Evolutionary conservation across 2,888 invertebrate genomes (phyloP).

Genomic region (Disparrhopalites patrizii): DNA sequence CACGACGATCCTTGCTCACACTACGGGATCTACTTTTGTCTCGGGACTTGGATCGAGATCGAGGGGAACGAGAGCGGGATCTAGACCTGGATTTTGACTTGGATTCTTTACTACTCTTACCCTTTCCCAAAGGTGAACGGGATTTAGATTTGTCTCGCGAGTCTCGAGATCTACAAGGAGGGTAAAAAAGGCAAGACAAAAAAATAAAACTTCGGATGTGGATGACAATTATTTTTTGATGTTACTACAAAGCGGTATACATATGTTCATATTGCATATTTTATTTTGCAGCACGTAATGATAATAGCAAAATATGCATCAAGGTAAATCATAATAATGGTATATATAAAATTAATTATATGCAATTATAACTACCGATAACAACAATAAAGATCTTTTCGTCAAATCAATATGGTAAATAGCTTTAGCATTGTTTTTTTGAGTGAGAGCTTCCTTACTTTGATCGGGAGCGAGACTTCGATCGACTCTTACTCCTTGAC

Average conservation of each 20-base stretch:
- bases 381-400: not conserved
- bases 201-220: not conserved
- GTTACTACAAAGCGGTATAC: too few relatives aligned
- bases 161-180: constrained; percentile 62
- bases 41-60: constrained; percentile 48
- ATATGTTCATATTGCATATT: too few relatives aligned
- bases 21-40: constrained; percentile 60
- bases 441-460: too few relatives aligned
- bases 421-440: too few relatives aligned
- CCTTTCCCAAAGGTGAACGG: constrained; percentile 30
- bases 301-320: too few relatives aligned
- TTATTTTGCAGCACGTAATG: too few relatives aligned
- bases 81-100: constrained; percentile 58
- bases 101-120: constrained; percentile 45
- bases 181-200: constrained; percentile 48
- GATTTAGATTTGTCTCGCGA: constrained; percentile 63
- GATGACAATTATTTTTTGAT: not conserved
- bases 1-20: constrained; percentile 60
- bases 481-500: constrained; percentile 57
- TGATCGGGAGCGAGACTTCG: constrained; percentile 60
- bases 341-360: too few relatives aligned
- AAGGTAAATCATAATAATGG: too few relatives aligned
- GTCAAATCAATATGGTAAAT: too few relatives aligned
- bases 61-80: constrained; percentile 56
- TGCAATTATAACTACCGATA: too few relatives aligned